Evolutionary conservation across 2,113 vertebrate genomes (phyloP).

Genomic region (Muntiacus reevesi): DNA sequence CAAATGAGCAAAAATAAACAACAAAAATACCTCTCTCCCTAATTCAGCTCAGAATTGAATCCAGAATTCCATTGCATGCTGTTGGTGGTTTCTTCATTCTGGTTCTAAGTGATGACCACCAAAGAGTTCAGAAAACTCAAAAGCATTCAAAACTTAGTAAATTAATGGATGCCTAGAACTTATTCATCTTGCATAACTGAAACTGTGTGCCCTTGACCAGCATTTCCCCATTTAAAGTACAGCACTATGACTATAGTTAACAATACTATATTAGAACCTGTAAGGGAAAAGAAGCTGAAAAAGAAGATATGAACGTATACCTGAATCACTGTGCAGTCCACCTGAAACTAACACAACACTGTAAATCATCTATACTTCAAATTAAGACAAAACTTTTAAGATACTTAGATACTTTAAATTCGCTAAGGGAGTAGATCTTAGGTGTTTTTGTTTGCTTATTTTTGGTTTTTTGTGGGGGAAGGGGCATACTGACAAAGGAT

Average conservation of each 20-base stretch:
- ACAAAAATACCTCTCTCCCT: neutral
- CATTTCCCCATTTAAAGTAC: neutral
- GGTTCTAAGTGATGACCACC: neutral
- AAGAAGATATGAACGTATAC: neutral
- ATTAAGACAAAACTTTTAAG: neutral
- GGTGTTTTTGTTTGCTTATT: neutral
- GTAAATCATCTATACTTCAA: neutral
- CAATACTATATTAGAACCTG: neutral
- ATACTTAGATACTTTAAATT: neutral
- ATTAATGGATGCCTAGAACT: neutral
- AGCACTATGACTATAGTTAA: neutral
- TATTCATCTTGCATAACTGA: neutral
- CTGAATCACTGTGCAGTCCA: neutral
- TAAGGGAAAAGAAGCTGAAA: neutral
- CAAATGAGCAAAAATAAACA: neutral
- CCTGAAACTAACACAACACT: neutral
- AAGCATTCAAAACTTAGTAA: neutral
- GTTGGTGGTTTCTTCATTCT: neutral
- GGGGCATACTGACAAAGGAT: neutral
- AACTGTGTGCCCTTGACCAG: neutral
- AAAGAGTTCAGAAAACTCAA: neutral
- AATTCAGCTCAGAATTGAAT: neutral
- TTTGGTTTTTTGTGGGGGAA: rapidly evolving
- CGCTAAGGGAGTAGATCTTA: neutral
- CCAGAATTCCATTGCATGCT: neutral